Percentiles rank a stretch among this genome's conserved stretches.
These are phyloP conservation scores for Psephotus haematonotus DNA, from an alignment of 2,113 vertebrate species.

Conservation along the genomic window DNA sequence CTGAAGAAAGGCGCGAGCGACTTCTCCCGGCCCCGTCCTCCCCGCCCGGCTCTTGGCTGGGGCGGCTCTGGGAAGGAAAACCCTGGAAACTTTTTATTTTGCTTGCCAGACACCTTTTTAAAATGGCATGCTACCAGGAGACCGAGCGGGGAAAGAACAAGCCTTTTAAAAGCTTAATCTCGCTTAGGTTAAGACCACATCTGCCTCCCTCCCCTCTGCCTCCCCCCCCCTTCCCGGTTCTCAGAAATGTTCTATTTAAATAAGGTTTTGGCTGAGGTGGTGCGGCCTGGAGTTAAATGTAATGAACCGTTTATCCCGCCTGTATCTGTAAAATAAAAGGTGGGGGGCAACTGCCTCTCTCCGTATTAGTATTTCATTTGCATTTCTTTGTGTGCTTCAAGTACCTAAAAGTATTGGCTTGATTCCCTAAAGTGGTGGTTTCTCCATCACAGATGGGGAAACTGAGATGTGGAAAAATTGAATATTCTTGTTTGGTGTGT, in stretches of 20 bases:
- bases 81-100: conserved; percentile 60
- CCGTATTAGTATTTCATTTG: not conserved
- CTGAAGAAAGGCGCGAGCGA: not conserved
- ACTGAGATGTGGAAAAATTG: not conserved
- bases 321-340: conserved; percentile 15
- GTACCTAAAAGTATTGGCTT: not conserved
- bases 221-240: not conserved
- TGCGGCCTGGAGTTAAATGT: conserved; percentile 18
- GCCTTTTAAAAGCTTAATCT: conserved; percentile 21
- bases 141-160: not conserved
- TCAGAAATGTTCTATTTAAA: conserved; percentile 40
- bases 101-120: conserved; percentile 39
- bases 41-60: not conserved
- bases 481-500: accelerated
- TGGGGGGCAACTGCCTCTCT: not conserved
- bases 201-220: not conserved
- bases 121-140: conserved; percentile 57
- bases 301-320: conserved; percentile 12
- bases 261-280: conserved; percentile 13
- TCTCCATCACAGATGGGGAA: not conserved
- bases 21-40: not conserved
- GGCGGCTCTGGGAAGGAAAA: conserved; percentile 22
- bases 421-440: not conserved
- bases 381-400: not conserved
- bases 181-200: conserved; percentile 1